Base-by-base conservation (phyloP, 1,140 invertebrate species). In the Apocrypta bakeri region DNA sequence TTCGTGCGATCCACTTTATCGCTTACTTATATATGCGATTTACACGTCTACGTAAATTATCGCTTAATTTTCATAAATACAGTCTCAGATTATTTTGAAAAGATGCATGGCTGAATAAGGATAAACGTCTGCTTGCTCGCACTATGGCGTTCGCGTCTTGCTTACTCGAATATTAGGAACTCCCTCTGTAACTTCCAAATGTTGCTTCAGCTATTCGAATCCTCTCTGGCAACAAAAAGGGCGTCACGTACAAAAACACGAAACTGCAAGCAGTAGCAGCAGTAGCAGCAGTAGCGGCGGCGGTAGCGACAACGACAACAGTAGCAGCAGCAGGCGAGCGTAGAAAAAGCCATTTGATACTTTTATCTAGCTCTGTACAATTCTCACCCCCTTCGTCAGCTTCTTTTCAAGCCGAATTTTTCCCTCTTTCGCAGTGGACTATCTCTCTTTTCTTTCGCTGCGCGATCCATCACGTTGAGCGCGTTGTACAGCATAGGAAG, bases 341-440 rank as follows among this genome's bases (percentile, higher is more conserved):
- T 27, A 69, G 40, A 48, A 82, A 82, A 61, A 77, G 68, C 81
- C 31, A 83, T 83, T 83, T 40, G 75, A 73, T 76, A 83, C 69
- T 83, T 78, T 83, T 78, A 83, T 83, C 81, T 64, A 29, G 75
- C 81, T 25, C 14, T 37, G 63, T 64, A 81, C 68, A 64, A 74
- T 69, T 78, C 75, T 83, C 81, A 79, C 68, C 76, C 81, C 76
- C 76, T 79, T 79, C 68, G 82, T 79, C 82, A 66, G 82, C 68
- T 83, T 48, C 77, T 74, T 83, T 76, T 83, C 82, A 69, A 63
- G 76, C 42, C 31, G 11, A 40, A 24, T 73, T 42, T 66, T 40
- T 79, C 48, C 48, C 48, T 31, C 48, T 56, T 21, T 56, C 63
- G 8, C 29, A 56, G 42, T 64, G n/a, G n/a, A n/a, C 31, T 37